Base-by-base conservation (phyloP, 2,797 vertebrate species). In the Philypnodon macrostomus region DNA sequence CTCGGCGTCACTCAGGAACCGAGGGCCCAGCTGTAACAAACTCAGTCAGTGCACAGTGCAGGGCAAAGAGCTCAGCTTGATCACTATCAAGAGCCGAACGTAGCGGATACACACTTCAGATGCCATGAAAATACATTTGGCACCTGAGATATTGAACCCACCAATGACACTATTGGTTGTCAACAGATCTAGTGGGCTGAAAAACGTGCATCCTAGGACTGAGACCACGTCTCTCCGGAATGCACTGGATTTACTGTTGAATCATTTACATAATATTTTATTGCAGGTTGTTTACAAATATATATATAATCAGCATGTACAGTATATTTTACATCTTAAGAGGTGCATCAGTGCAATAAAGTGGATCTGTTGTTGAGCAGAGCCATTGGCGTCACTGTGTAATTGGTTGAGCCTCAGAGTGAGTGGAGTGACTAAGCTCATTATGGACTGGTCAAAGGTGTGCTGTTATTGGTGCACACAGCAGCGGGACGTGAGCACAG, bases 1-100 rank as follows among this genome's bases (percentile, higher is more conserved):
- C 71, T 99, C 96, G 8, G 85, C 89, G 55, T 99, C 94, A 44
- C 89, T 96, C 39, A 99, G 90, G 54, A 87, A 93, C 69, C 77
- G 75, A 29, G 94, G 88, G 7, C 96, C 96, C 77, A 94, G 87
- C 96, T 99, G 82, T 15, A 75, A 35, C 14, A 54, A 1, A 58
- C 2, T 51, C 34, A 40, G n/a, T 0, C 2, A 55, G 10, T 23
- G 14, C 6, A 31, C 13, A 4, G n/a, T 38, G 9, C 24, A 23
- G 10, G 9, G 11, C 12, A 41, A 41, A 14, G 21, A 21, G 4
- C 24, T 40, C 13, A 40, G 21, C 13, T 41, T 14, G 11, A 8
- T 9, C 23, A n/a, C n/a, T n/a, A n/a, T n/a, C n/a, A n/a, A n/a
- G n/a, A n/a, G n/a, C n/a, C n/a, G n/a, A n/a, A n/a, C n/a, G n/a